These are phyloP conservation scores for Platalea minor DNA, from an alignment of 2,797 vertebrate genomes.

Conservation along the genomic window DNA sequence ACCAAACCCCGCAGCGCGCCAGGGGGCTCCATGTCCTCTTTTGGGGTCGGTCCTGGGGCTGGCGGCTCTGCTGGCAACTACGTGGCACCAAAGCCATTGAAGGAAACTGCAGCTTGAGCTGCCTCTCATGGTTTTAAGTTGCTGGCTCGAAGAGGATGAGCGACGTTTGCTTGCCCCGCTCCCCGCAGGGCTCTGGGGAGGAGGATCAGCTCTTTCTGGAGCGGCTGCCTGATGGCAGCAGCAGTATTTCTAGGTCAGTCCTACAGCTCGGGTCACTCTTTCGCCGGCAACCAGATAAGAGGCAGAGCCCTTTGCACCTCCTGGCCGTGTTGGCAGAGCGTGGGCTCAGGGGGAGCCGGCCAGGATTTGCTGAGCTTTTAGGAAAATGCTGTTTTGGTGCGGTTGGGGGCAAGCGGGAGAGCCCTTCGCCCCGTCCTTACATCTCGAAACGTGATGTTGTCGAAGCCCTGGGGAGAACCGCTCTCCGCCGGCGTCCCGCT, in stretches of 20 bases:
- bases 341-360: not conserved
- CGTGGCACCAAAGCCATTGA: not conserved
- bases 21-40: rapidly evolving
- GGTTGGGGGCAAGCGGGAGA: not conserved
- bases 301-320: conserved; percentile 35
- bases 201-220: not conserved
- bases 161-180: not conserved
- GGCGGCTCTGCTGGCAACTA: not conserved
- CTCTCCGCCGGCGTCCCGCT: rapidly evolving
- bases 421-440: conserved; percentile 55
- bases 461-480: conserved; percentile 5
- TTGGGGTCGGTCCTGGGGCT: not conserved
- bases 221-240: not conserved
- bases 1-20: rapidly evolving
- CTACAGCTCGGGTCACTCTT: not conserved
- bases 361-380: conserved; percentile 1
- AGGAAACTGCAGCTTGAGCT: not conserved
- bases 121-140: not conserved
- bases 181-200: not conserved
- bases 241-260: not conserved
- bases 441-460: conserved; percentile 72
- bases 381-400: not conserved
- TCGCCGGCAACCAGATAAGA: not conserved
- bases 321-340: rapidly evolving
- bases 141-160: not conserved